A percentile compares a stretch with the other conserved stretches of the same genome.
Conservation (phyloP, 2,113 vertebrate species). For the Forbesichthys papilliferus region DNA sequence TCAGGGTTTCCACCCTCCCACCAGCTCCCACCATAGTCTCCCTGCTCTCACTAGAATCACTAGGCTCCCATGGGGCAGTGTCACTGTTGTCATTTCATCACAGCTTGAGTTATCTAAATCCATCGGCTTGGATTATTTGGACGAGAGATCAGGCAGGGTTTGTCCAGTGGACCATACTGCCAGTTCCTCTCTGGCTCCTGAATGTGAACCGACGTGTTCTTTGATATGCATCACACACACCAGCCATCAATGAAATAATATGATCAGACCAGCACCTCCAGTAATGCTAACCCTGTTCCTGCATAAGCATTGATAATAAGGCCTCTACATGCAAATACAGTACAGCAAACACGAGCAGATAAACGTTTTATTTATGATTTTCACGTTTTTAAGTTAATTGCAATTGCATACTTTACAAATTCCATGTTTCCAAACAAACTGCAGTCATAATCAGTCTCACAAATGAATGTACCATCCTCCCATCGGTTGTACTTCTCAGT, state of each 20-base stretch:
- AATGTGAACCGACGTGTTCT: conserved; percentile 13
- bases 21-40: conserved; percentile 20
- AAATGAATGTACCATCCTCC: background rate
- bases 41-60: conserved; percentile 29
- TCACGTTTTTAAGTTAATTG: too few relatives aligned
- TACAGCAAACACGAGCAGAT: background rate
- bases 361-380: background rate
- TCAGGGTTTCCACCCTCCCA: conserved; percentile 29
- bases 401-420: too few relatives aligned
- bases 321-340: background rate
- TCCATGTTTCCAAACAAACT: background rate
- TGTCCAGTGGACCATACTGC: conserved; percentile 48
- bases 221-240: conserved; percentile 9
- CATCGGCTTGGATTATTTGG: conserved; percentile 61
- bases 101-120: conserved; percentile 65
- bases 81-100: conserved; percentile 78
- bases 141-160: conserved; percentile 60
- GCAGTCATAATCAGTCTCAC: background rate
- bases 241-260: conserved; percentile 15
- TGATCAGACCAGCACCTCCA: conserved; percentile 10
- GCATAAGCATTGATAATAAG: too few relatives aligned
- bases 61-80: conserved; percentile 20
- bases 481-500: background rate
- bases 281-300: background rate
- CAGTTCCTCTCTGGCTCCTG: conserved; percentile 48